phyloP scores from a whole-genome alignment of 2,888 invertebrate genomes.

The Heliconius aoede region DNA sequence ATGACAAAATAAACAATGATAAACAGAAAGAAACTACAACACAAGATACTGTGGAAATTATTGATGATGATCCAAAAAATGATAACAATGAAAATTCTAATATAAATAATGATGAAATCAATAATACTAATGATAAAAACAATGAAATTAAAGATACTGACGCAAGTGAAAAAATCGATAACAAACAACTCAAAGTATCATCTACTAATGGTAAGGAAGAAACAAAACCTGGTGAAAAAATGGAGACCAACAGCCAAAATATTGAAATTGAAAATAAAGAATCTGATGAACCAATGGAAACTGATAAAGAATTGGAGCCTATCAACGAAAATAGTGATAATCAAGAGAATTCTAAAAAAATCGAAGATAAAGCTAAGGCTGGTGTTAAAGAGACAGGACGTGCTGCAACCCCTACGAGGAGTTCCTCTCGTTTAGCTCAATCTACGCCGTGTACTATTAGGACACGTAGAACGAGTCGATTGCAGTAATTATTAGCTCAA shows the following conservation, averaged over 20 bases:
- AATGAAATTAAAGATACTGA: neutral
- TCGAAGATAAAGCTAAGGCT: slow-evolving; percentile 33
- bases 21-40: neutral
- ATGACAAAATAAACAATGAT: slow-evolving; percentile 22
- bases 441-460: slow-evolving; percentile 61
- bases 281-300: neutral
- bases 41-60: neutral
- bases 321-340: neutral
- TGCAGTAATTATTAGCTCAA: slow-evolving; percentile 57
- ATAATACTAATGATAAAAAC: slow-evolving; percentile 7
- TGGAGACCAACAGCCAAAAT: slow-evolving; percentile 23
- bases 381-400: slow-evolving; percentile 50
- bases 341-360: slow-evolving; percentile 26
- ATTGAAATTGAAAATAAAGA: neutral
- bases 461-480: slow-evolving; percentile 65
- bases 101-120: slow-evolving; percentile 28
- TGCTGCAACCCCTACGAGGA: slow-evolving; percentile 57
- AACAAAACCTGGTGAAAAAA: slow-evolving; percentile 23
- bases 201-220: slow-evolving; percentile 1
- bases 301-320: slow-evolving; percentile 1
- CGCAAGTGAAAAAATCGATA: neutral
- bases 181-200: slow-evolving; percentile 5
- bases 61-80: neutral
- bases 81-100: slow-evolving; percentile 14
- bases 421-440: slow-evolving; percentile 57